Evolutionary conservation across 2,113 vertebrate genomes (phyloP).

Genomic region (Pogona vitticeps): DNA sequence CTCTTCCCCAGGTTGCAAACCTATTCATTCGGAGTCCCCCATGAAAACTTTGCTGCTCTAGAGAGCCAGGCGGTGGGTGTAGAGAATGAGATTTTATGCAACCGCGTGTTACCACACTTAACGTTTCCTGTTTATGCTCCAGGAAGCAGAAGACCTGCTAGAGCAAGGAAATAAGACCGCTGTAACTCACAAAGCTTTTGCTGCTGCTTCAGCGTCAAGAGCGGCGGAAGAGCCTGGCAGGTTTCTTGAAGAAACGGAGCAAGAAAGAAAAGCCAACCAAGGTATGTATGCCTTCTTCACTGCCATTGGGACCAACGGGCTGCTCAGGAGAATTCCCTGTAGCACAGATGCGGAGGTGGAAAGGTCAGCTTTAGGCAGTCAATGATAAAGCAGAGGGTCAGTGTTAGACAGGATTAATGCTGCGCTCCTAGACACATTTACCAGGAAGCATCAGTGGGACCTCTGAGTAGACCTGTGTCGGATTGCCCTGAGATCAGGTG

Average conservation of each 20-base stretch:
- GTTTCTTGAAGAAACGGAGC: conserved; percentile 24
- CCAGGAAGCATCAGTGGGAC: background rate
- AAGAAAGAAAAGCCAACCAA: conserved; percentile 64
- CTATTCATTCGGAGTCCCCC: background rate
- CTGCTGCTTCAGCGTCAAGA: conserved; percentile 51
- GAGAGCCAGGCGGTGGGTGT: background rate
- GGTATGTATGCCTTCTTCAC: conserved; percentile 68
- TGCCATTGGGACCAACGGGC: background rate
- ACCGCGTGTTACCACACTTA: conserved; percentile 66
- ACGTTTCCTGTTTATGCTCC: conserved; percentile 91
- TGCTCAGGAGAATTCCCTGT: too few species aligned
- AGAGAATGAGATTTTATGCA: conserved; percentile 41
- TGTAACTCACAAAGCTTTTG: conserved; percentile 49
- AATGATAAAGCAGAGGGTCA: background rate
- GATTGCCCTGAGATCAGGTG: background rate
- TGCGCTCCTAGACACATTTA: background rate
- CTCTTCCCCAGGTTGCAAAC: too few species aligned
- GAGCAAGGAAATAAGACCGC: conserved; percentile 71
- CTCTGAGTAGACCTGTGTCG: background rate
- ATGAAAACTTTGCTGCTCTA: background rate
- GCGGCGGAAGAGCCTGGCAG: conserved; percentile 6
- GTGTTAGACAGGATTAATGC: background rate
- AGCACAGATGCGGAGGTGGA: background rate
- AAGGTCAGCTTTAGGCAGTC: background rate
- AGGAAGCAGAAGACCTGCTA: conserved; percentile 82